Evolutionary conservation across 2,888 invertebrate species (phyloP).

Genomic region (Willowsia nigromaculata): DNA sequence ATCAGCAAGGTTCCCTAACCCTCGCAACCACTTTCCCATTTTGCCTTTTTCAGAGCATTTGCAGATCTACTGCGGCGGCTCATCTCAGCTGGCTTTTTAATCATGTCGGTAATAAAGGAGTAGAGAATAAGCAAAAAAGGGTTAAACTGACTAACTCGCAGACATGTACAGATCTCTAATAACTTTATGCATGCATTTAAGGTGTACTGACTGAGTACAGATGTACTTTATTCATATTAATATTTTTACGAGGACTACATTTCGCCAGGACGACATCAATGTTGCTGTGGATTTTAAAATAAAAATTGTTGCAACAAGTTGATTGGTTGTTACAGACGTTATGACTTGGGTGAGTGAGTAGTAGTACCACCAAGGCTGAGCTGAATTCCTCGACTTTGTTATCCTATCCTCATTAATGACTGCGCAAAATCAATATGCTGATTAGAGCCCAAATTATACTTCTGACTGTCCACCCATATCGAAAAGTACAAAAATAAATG

Average conservation of each 20-base stretch:
- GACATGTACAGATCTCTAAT: too few species aligned
- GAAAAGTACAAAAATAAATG: too few species aligned
- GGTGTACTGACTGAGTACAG: too few species aligned
- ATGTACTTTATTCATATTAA: neutral
- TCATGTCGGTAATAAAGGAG: neutral
- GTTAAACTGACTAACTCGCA: neutral
- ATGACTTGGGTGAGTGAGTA: neutral
- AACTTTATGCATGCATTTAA: neutral
- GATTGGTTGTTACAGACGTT: neutral
- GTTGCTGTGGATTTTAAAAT: neutral
- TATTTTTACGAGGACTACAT: neutral
- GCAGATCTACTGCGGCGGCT: neutral
- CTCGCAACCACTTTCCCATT: constrained; percentile 42
- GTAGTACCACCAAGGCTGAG: neutral
- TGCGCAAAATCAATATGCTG: too few species aligned
- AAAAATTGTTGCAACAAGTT: neutral
- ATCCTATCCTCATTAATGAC: too few species aligned
- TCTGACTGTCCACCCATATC: too few species aligned
- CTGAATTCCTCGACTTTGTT: neutral
- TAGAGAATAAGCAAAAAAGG: neutral
- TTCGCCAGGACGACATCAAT: neutral
- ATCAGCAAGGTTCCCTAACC: constrained; percentile 46
- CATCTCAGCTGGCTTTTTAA: neutral
- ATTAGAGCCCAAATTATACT: too few species aligned
- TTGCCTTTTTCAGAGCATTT: neutral